These are phyloP conservation scores for Columba livia DNA, from an alignment of 2,113 vertebrate genomes.

Conservation along the genomic window DNA sequence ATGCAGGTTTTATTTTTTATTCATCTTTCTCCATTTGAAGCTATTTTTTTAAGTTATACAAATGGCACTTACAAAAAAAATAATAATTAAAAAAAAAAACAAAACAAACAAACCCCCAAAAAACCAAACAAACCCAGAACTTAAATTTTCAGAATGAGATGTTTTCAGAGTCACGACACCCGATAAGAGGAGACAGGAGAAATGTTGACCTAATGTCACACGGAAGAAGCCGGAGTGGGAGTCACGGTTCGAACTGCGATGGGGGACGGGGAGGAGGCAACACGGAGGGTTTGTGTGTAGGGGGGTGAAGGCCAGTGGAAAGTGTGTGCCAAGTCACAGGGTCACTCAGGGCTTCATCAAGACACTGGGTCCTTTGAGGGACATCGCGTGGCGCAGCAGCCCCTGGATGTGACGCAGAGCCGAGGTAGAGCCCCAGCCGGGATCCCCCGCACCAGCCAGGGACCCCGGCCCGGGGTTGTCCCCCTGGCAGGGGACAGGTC, in stretches of 20 bases:
- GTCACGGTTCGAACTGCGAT: background rate
- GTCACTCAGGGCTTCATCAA: slow-evolving; percentile 17
- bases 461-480: background rate
- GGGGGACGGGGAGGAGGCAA: background rate
- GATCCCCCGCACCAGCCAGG: background rate
- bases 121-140: slow-evolving; percentile 75
- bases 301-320: background rate
- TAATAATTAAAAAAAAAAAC: slow-evolving; percentile 72
- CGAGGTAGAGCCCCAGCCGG: background rate
- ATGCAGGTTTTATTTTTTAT: slow-evolving; percentile 82
- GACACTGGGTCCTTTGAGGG: slow-evolving; percentile 25
- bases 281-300: background rate
- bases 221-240: slow-evolving; percentile 31
- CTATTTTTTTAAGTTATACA: slow-evolving; percentile 90
- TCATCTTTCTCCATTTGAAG: slow-evolving; percentile 86
- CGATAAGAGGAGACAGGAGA: slow-evolving; percentile 39
- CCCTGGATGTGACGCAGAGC: slow-evolving; percentile 6
- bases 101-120: slow-evolving; percentile 26
- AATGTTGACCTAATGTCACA: slow-evolving; percentile 44
- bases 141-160: slow-evolving; percentile 71
- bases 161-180: slow-evolving; percentile 67
- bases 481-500: background rate
- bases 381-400: background rate
- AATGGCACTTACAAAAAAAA: slow-evolving; percentile 95
- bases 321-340: background rate